Base-by-base conservation (phyloP, 2,888 invertebrate species). In the Stomorhina lunata region DNA sequence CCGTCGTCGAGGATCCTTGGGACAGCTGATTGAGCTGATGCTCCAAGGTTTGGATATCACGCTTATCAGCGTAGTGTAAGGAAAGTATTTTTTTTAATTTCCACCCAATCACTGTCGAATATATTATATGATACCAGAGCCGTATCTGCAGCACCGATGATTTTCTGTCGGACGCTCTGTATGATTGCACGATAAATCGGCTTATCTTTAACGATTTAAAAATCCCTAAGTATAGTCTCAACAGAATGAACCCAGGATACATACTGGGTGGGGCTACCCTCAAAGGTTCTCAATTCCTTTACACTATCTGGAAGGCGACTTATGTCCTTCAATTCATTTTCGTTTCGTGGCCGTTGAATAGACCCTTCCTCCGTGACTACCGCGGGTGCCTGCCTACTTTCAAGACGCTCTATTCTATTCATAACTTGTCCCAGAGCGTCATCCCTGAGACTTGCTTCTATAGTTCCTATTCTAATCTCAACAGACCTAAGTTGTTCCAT, bases 151-250 rank as follows among this genome's bases (percentile, higher is more conserved):
- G 61, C 55, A 3, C 80, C 84, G 9, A 82, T 45, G 0, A 83
- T 68, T 27, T 83, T 81, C n/a, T 83, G 84, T 1, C 84, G 53
- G n/a, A 84, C 57, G 61, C 79, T 75, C 61, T 84, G 76, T 7
- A 85, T 57, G 9, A 85, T 84, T 10, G 83, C 61, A 5, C 73
- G 50, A 37, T 83, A 77, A n/a, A 80, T 40, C 6, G 78, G 75
- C 40, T 78, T 80, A 29, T 40, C 27, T 25, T 48, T 75, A 4
- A 81, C 61, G 4, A 80, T 69, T 20, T 65, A 40, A 59, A 66
- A 59, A 71, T 81, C 43, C 20, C 40, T 15, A 48, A 81, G 20
- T 40, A 83, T 53, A 40, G 6, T 27, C 15, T 53, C 53, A 5
- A 63, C 63, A 4, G 63, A 40, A 15, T 63, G 43, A 43, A 63